A percentile compares a stretch with the other conserved stretches of the same genome.
Conservation (phyloP, 2,113 vertebrate species). For the human region GRCh38 chr1:88286501-88287000, state of each 20-base stretch:
- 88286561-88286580: neutral
- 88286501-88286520: neutral
- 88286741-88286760: neutral
- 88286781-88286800: neutral
- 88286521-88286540: slow-evolving; percentile 30
- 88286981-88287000: neutral
- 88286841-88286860: neutral
- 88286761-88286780: neutral
- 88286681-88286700: neutral
- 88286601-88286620: neutral
- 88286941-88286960: neutral
- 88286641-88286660: neutral
- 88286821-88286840: neutral
- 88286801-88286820: neutral
- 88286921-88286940: neutral
- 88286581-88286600: slow-evolving; percentile 9
- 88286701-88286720: neutral
- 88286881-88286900: neutral
- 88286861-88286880: neutral
- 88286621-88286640: neutral
- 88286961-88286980: neutral
- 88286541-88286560: slow-evolving; percentile 13
- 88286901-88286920: neutral
- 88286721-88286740: neutral
- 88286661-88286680: neutral